Evolutionary conservation across 1,140 invertebrate species (phyloP).

Genomic region (Ceratosolen solmsi): DNA sequence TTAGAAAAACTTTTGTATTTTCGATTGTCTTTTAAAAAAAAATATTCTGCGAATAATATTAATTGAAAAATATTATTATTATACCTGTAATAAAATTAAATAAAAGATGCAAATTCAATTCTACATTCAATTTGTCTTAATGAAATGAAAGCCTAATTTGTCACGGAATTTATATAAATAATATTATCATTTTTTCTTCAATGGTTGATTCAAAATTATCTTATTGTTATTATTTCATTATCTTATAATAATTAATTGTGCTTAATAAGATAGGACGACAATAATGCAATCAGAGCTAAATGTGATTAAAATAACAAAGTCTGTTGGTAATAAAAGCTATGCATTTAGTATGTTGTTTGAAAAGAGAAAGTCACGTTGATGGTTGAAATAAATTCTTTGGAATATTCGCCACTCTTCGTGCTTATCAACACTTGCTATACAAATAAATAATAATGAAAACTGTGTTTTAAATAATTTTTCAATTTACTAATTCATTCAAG

Average conservation of each 20-base stretch:
- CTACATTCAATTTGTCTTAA: too few species aligned
- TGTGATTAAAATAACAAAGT: slow-evolving; percentile 28
- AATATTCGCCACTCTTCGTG: background rate
- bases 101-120: too few species aligned
- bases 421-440: background rate
- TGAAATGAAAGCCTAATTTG: too few species aligned
- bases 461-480: too few species aligned
- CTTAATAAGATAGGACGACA: slow-evolving; percentile 12
- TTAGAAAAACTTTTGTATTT: too few species aligned
- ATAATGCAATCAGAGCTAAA: background rate
- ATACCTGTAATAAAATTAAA: too few species aligned
- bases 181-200: background rate
- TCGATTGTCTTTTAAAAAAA: too few species aligned
- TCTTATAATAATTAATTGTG: slow-evolving; percentile 9
- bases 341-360: slow-evolving; percentile 3
- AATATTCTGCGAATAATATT: too few species aligned
- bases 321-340: slow-evolving; percentile 12
- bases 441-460: background rate
- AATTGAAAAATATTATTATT: too few species aligned
- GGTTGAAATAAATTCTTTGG: background rate
- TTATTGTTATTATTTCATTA: background rate
- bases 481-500: too few species aligned
- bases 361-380: slow-evolving; percentile 36
- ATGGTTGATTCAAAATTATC: background rate
- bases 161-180: background rate